Evolutionary conservation across 2,113 vertebrate genomes (phyloP), one percentile per base, ranked within the genome.

Genomic region (Nipponia nippon): DNA sequence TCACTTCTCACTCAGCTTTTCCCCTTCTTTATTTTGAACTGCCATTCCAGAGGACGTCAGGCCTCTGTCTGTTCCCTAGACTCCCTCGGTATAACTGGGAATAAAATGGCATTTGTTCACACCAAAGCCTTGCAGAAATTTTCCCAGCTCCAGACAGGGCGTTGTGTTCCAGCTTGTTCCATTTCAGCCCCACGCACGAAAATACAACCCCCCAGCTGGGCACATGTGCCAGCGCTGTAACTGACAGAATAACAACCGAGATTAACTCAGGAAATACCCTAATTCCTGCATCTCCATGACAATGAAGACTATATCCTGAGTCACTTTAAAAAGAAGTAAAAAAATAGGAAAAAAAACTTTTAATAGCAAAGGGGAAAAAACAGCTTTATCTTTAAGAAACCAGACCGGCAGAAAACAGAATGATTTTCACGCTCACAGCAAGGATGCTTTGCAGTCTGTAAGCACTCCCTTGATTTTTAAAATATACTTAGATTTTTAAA

Each of bases 221-320:
- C 72, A 73, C 40, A 12, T 2, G 0, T 4, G 23, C 3, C 19
- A 77, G 38, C 1, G 19, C n/a, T 65, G n/a, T 7, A 34, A 61
- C 34, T 13, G 14, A 30, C 12, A 16, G 55, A 46, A 58, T 2
- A 62, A 42, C 47, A 6, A 11, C 25, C 49, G 5, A 16, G 20
- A 14, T 34, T 67, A 77, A 25, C 76, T 67, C 83, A 91, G 95
- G 87, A 91, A 94, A 87, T 11, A 67, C 6, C 50, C 77, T 6
- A 42, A 70, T 67, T 91, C 93, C 94, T 83, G 72, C 76, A 23
- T 2, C 46, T 47, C 86, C 44, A 2, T 5, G 7, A 46, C 71
- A 71, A 81, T 27, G 34, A 66, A 46, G 13, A 16, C 21, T 11
- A 11, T 2, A 78, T 52, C 73, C 90, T 72, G 65, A 78, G 38